phyloP scores from a whole-genome alignment of 2,797 vertebrate genomes.

The Zonotrichia albicollis region DNA sequence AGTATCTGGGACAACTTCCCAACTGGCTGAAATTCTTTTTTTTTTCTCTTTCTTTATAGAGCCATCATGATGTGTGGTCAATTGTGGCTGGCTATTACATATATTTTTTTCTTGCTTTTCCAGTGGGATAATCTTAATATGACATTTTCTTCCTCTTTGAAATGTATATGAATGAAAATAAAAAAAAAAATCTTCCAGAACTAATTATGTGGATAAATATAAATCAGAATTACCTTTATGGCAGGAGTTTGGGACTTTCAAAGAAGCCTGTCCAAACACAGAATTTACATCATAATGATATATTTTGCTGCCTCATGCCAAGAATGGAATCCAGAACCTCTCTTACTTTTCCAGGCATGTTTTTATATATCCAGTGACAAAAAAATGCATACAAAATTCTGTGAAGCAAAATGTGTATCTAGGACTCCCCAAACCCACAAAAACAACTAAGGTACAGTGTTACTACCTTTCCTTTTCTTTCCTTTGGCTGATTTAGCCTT shows the following conservation, averaged over 20 bases:
- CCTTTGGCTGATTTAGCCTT: background rate
- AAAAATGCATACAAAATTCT: background rate
- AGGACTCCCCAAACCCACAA: background rate
- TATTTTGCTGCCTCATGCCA: slow-evolving; percentile 3
- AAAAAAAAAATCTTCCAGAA: background rate
- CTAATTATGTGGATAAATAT: background rate
- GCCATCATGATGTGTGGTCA: slow-evolving; percentile 33
- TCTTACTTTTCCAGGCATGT: slow-evolving; percentile 21
- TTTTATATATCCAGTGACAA: background rate
- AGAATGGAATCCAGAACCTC: slow-evolving; percentile 15
- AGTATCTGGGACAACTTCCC: slow-evolving; percentile 59
- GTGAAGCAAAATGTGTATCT: background rate
- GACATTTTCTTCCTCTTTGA: background rate
- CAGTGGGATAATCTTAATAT: slow-evolving; percentile 19
- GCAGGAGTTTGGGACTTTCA: slow-evolving; percentile 5
- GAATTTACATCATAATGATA: slow-evolving; percentile 54
- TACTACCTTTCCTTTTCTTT: background rate
- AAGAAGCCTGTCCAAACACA: slow-evolving; percentile 34
- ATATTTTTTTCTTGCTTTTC: slow-evolving; percentile 4
- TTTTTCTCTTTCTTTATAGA: slow-evolving; percentile 28
- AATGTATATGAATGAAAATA: background rate
- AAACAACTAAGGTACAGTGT: background rate
- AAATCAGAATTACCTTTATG: slow-evolving; percentile 42
- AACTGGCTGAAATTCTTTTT: slow-evolving; percentile 50
- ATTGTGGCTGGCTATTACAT: background rate